Base-by-base conservation (phyloP, 35 echinoderm and acorn worm species). In the Ophiothrix spiculata region DNA sequence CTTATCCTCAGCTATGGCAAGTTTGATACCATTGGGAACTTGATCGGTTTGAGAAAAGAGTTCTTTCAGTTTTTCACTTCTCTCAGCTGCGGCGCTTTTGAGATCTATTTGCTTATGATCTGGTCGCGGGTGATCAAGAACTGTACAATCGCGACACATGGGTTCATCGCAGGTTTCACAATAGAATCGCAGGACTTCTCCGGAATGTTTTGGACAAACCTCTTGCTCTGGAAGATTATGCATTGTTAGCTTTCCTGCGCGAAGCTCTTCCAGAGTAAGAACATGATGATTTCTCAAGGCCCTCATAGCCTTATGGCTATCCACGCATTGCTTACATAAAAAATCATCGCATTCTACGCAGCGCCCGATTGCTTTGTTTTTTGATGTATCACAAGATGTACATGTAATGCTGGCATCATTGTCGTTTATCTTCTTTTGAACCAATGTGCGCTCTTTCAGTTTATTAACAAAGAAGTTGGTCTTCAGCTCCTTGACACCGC, bases 131-230 rank as follows among this genome's bases (percentile, higher is more conserved):
- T 83, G 81, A 37, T 83, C 54, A 19, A 83, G n/a, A 33, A 83
- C 81, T 17, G 81, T 64, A 83, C 81, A 83, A 37, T 13, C 54
- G 1, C 33, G 41, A n/a, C 81, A 83, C 32, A 83, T 83, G 13
- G 63, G 63, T 36, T 60, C 81, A 36, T 83, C 4, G 39, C 81
- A 83, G 60, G 81, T 83, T 56, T 60, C 34, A 33, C 81, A 83
- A 56, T 83, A 83, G 32, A 83, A 83, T 60, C 81, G 81, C 31
- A 23, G 37, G 12, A 37, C 36, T 35, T 83, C 81, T 16, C 81
- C 81, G 46, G 54, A 15, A 56, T 83, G 81, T 36, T 69, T 83
- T 10, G 10, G 41, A 37, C 81, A 83, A 8, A 33, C 69, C 15
- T 60, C 21, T 60, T 35, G 32, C 28, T 83, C 54, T 35, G 54